A percentile compares a stretch with the other conserved stretches of the same genome.
phyloP scores from a whole-genome alignment of 2,113 vertebrate genomes.

The Excalfactoria chinensis region DNA sequence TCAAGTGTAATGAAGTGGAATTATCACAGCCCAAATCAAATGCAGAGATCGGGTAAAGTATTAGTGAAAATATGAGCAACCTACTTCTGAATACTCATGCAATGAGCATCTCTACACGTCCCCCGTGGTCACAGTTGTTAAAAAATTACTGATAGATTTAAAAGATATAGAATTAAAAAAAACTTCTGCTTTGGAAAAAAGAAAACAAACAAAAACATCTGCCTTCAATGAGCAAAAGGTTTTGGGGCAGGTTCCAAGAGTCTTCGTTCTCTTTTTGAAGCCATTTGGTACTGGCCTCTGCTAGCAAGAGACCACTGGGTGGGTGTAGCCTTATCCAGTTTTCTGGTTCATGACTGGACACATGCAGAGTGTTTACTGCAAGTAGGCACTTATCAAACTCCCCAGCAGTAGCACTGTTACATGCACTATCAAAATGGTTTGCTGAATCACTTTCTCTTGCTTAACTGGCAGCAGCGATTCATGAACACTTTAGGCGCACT shows the following conservation, averaged over 20 bases:
- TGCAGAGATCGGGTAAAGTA: background rate
- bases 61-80: background rate
- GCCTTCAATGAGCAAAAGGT: background rate
- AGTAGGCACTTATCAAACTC: background rate
- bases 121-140: background rate
- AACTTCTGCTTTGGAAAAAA: background rate
- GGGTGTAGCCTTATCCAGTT: background rate
- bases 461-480: background rate
- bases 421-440: background rate
- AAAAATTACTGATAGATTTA: background rate
- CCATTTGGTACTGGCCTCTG: background rate
- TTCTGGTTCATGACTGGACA: background rate
- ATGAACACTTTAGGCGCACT: background rate
- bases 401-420: background rate
- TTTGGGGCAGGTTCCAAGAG: background rate
- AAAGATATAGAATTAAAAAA: background rate
- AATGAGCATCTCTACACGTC: background rate
- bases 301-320: background rate
- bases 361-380: background rate
- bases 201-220: background rate
- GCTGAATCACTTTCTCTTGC: slow-evolving; percentile 22
- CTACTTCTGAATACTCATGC: background rate
- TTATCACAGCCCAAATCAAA: slow-evolving; percentile 7
- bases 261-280: background rate
- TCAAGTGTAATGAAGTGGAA: background rate